phyloP scores from a whole-genome alignment of 2,888 invertebrate genomes.

The Caenorhabditis sp. region DNA sequence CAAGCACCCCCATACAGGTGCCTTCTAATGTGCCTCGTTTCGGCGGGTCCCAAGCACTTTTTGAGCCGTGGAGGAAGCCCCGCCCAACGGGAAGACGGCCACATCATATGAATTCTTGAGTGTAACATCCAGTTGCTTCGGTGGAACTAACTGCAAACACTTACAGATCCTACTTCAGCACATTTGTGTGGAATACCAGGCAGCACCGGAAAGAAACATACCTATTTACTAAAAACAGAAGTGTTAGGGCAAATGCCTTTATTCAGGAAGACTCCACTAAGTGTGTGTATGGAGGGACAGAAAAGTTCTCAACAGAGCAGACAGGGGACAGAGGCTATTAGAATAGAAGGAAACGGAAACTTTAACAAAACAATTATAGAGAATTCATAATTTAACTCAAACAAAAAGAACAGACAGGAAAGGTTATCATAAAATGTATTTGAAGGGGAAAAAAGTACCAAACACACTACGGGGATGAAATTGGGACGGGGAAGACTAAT shows the following conservation, averaged over 20 bases:
- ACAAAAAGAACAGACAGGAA: background rate
- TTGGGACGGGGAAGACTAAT: background rate
- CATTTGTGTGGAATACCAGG: too few relatives aligned
- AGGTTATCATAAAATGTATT: conserved; percentile 2
- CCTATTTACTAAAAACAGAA: too few relatives aligned
- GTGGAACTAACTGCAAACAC: too few relatives aligned
- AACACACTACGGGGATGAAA: background rate
- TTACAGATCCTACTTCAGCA: too few relatives aligned
- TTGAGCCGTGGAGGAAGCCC: conserved; percentile 9
- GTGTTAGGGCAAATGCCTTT: conserved; percentile 17
- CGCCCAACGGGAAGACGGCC: conserved; percentile 1
- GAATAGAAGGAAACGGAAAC: conserved; percentile 17
- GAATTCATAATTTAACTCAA: conserved; percentile 4
- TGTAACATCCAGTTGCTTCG: too few relatives aligned
- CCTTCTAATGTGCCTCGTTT: conserved; percentile 57
- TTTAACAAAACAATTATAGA: conserved; percentile 21
- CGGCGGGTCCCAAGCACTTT: conserved; percentile 16
- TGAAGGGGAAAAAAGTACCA: background rate
- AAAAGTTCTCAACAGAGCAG: background rate
- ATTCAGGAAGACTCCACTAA: conserved; percentile 24
- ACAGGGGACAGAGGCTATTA: conserved; percentile 1
- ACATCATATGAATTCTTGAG: too few relatives aligned
- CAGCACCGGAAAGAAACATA: too few relatives aligned
- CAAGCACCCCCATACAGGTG: conserved; percentile 53
- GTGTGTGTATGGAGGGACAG: background rate